Conservation (phyloP, 2,888 invertebrate species). For the Phyllotreta cruciferae region DNA sequence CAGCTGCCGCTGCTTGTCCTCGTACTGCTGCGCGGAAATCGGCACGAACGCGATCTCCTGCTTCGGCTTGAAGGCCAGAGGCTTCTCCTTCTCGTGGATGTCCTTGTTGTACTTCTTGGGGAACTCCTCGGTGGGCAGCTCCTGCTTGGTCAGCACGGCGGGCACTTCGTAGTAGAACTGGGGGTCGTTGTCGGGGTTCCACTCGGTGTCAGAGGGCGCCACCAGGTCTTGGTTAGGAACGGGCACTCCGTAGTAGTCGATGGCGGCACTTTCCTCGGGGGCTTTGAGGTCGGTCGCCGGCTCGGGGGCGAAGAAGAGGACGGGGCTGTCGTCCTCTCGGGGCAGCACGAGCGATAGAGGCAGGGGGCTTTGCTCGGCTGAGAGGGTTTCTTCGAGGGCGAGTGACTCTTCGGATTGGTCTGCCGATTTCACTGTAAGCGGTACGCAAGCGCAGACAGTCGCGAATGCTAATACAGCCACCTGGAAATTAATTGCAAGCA, state of each 20-base stretch:
- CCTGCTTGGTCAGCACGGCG: conserved; percentile 55
- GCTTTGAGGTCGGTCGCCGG: conserved; percentile 49
- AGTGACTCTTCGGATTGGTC: not conserved
- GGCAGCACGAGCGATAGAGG: conserved; percentile 53
- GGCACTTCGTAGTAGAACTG: conserved; percentile 57
- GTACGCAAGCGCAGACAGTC: conserved; percentile 25
- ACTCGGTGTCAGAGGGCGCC: conserved; percentile 58
- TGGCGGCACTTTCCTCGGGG: conserved; percentile 43
- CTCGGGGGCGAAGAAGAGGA: conserved; percentile 53
- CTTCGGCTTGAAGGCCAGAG: conserved; percentile 57
- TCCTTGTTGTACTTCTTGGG: conserved; percentile 67
- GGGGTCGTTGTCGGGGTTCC: conserved; percentile 58
- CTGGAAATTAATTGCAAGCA: conserved; percentile 35
- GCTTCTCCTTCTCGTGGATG: conserved; percentile 58
- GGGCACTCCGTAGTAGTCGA: conserved; percentile 51
- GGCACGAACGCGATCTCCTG: conserved; percentile 60
- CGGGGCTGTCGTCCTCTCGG: conserved; percentile 45
- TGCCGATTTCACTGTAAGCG: conserved; percentile 21
- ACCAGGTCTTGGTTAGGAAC: conserved; percentile 62
- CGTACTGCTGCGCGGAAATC: conserved; percentile 57
- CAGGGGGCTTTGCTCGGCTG: conserved; percentile 36
- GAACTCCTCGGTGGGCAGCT: conserved; percentile 64
- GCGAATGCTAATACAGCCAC: conserved; percentile 37
- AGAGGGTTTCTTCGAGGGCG: conserved; percentile 30
- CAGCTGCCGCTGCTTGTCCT: conserved; percentile 53